Percentiles rank a stretch among this genome's conserved stretches.
These are phyloP conservation scores for Escarpia spicata DNA, from an alignment of 2,888 invertebrate genomes.

Conservation along the genomic window DNA sequence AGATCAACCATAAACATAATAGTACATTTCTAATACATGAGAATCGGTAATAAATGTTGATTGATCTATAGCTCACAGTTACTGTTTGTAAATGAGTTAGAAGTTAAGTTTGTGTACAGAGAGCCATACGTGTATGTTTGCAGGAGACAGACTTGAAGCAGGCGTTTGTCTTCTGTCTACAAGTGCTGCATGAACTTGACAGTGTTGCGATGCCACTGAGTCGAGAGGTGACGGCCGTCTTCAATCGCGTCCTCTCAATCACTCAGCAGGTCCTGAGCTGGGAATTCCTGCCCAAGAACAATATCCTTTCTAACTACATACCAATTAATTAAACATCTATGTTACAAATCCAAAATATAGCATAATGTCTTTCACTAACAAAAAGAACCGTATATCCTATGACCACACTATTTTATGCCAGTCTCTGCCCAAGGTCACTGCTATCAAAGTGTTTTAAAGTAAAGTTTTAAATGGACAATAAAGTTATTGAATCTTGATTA, in stretches of 20 bases:
- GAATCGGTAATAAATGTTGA: no score
- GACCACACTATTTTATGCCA: no score
- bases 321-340: no score
- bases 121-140: slow-evolving; percentile 34
- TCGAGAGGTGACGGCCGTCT: slow-evolving; percentile 57
- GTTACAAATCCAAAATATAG: no score
- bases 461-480: no score
- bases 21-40: no score
- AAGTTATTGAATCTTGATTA: no score
- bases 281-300: slow-evolving; percentile 78
- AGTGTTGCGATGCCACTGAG: slow-evolving; percentile 66
- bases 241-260: slow-evolving; percentile 72
- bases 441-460: not conserved
- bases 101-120: not conserved
- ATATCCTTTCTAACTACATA: slow-evolving; percentile 66
- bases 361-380: no score
- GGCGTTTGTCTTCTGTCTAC: slow-evolving; percentile 80
- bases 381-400: no score
- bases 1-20: no score
- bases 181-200: slow-evolving; percentile 73
- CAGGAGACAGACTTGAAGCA: slow-evolving; percentile 78
- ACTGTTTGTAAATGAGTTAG: not conserved
- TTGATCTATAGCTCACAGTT: no score
- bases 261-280: slow-evolving; percentile 83
- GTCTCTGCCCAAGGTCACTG: no score